Conservation (phyloP, 2,113 vertebrate genomes). For the Typhlomys cinereus region DNA sequence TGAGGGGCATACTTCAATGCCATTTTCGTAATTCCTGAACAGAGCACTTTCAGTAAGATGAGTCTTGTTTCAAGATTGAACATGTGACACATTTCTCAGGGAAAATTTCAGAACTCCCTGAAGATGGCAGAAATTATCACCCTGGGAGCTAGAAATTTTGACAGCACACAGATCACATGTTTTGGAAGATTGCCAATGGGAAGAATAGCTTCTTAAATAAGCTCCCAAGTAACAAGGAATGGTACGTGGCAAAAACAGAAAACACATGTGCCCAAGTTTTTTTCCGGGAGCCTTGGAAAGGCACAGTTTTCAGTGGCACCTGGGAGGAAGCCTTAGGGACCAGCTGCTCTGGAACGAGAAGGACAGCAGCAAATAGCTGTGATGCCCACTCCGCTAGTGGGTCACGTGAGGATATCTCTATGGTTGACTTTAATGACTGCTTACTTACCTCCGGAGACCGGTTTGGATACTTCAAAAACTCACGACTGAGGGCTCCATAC, state of each 20-base stretch:
- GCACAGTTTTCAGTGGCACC: not conserved
- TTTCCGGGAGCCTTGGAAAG: not conserved
- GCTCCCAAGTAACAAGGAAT: not conserved
- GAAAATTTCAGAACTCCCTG: not conserved
- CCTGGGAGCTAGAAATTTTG: conserved; percentile 5
- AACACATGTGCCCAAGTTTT: not conserved
- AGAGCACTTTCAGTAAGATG: not conserved
- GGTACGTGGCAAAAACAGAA: not conserved
- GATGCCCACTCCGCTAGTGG: not conserved
- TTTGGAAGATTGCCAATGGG: not conserved
- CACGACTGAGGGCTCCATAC: not conserved
- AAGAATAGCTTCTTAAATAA: conserved; percentile 34
- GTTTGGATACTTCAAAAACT: not conserved
- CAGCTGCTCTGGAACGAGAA: not conserved
- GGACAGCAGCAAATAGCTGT: accelerated
- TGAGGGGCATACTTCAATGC: not conserved
- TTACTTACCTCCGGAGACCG: not conserved
- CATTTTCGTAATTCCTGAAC: conserved; percentile 19
- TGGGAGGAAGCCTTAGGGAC: not conserved
- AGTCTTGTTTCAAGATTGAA: not conserved
- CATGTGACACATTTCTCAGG: not conserved
- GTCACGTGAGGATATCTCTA: not conserved
- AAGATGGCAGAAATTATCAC: conserved; percentile 33
- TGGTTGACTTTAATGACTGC: not conserved
- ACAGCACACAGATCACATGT: not conserved